Evolutionary conservation across 92 coral and sea anemone species (phyloP), one percentile per base, ranked within the genome.

Genomic region (Chrysogorgia sp.): DNA sequence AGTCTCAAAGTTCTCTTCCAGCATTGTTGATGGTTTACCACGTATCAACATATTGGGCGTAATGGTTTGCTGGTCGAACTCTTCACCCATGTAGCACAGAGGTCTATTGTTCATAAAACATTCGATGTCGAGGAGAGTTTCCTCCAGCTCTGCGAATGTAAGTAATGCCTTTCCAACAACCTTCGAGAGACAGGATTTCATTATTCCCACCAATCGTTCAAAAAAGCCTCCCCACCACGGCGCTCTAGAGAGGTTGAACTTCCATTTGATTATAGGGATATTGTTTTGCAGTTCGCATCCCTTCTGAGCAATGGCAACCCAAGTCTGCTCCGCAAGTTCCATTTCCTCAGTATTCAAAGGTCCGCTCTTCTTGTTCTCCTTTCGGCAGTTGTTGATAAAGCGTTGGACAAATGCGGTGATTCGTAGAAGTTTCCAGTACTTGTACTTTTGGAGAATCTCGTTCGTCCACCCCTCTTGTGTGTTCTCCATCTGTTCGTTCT

Each of bases 221-320:
- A 53, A 81, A 67, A 69, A n/a, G 13, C 79, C 79, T 29, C 85
- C 68, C 85, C 78, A 68, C 78, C 79, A 81, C 40, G 85, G 79
- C 29, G 70, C 79, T 2, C 85, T 79, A 10, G 84, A 10, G 29
- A 80, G 25, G 37, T 85, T 84, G 50, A 84, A 84, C 25, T 12
- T 67, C 88, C 84, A 84, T 33, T 58, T 59, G 41, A 78, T 68
- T n/a, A n/a, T n/a, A n/a, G n/a, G n/a, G n/a, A n/a, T n/a, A n/a
- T n/a, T n/a, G n/a, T n/a, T n/a, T n/a, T n/a, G n/a, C n/a, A n/a
- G n/a, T n/a, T n/a, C n/a, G n/a, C n/a, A n/a, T n/a, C n/a, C n/a
- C n/a, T n/a, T n/a, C n/a, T n/a, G n/a, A n/a, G n/a, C n/a, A n/a
- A n/a, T n/a, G n/a, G n/a, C n/a, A n/a, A n/a, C n/a, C n/a, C n/a